A percentile compares a stretch with the other conserved stretches of the same genome.
These are phyloP conservation scores for Nephila pilipes DNA, from an alignment of 1,140 invertebrate genomes.

Conservation along the genomic window DNA sequence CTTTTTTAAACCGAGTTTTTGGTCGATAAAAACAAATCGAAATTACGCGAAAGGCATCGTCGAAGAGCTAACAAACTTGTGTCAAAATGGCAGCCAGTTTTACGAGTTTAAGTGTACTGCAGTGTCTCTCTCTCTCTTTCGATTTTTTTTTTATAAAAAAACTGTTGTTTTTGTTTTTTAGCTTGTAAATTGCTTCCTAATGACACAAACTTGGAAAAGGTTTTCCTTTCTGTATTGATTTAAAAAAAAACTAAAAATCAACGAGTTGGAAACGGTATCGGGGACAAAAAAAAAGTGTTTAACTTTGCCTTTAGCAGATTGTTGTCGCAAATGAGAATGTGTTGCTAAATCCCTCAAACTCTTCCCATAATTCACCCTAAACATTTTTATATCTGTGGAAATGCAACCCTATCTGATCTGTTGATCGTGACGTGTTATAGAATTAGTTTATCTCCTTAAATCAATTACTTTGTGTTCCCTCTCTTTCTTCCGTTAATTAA, in stretches of 20 bases:
- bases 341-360: not conserved
- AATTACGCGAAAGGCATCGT: not conserved
- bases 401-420: not conserved
- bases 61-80: constrained; percentile 50
- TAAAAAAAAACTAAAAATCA: not conserved
- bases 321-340: not conserved
- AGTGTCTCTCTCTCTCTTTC: not conserved
- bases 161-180: constrained; percentile 1
- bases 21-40: constrained; percentile 51
- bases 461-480: not conserved
- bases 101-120: not conserved
- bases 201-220: constrained; percentile 48
- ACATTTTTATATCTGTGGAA: too few relatives aligned
- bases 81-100: constrained; percentile 51
- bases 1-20: not conserved
- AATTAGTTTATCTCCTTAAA: not conserved
- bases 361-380: too few relatives aligned
- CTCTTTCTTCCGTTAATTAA: not conserved
- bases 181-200: constrained; percentile 54
- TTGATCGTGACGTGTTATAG: not conserved
- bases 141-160: not conserved
- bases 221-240: constrained; percentile 45
- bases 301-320: not conserved
- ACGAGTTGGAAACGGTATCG: not conserved
- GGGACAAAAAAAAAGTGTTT: not conserved